Percentiles rank a stretch among this genome's conserved stretches.
Conservation (phyloP, 2,888 invertebrate genomes). For the Cataglyphis rosenhaueri region DNA sequence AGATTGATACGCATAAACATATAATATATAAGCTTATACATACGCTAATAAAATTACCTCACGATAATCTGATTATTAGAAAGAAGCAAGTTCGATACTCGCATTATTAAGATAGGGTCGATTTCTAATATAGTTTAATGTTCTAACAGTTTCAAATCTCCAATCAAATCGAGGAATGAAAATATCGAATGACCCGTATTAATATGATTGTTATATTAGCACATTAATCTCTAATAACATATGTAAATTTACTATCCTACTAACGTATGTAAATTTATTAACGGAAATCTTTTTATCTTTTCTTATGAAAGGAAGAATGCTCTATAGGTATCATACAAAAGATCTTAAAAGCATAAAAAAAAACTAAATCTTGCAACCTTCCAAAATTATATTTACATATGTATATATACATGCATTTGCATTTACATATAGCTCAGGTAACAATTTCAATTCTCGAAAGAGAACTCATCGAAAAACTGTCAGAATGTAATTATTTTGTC, state of each 20-base stretch:
- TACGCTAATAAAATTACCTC: background rate
- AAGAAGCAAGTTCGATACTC: background rate
- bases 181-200: background rate
- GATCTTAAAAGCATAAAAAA: background rate
- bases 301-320: background rate
- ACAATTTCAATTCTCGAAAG: background rate
- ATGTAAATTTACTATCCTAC: background rate
- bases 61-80: background rate
- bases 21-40: background rate
- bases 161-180: background rate
- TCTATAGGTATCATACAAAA: background rate
- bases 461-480: background rate
- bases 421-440: background rate
- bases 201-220: background rate
- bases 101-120: background rate
- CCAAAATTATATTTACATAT: slow-evolving; percentile 42
- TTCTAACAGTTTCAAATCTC: background rate
- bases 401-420: slow-evolving; percentile 33
- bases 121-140: background rate
- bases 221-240: background rate
- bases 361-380: background rate
- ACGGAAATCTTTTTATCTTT: background rate
- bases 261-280: background rate
- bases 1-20: background rate
- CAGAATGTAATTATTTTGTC: background rate